Conservation (phyloP, 2,113 vertebrate species). For the Antennarius striatus region DNA sequence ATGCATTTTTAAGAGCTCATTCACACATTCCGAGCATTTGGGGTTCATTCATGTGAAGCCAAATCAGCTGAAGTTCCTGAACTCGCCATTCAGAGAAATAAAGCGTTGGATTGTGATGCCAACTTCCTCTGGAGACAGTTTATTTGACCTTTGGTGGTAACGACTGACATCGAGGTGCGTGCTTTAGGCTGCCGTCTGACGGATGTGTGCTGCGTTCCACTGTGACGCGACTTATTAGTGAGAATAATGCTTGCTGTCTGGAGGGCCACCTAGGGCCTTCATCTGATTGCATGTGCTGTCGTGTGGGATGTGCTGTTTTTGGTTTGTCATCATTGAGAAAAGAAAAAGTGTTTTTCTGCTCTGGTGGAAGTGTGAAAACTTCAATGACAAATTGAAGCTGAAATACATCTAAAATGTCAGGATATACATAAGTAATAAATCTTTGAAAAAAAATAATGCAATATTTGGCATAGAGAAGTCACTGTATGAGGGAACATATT, state of each 20-base stretch:
- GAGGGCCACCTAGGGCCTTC: conserved; percentile 41
- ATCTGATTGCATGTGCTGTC: conserved; percentile 32
- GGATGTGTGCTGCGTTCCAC: conserved; percentile 27
- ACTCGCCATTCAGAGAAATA: background rate
- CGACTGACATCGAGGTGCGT: background rate
- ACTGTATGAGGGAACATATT: no score
- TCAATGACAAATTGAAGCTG: conserved; percentile 12
- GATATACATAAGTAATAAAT: no score
- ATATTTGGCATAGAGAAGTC: no score
- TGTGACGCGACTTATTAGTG: conserved; percentile 65
- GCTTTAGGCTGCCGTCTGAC: conserved; percentile 34
- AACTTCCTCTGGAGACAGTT: conserved; percentile 2
- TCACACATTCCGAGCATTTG: background rate
- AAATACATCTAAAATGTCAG: background rate
- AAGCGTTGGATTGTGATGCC: background rate
- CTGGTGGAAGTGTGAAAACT: conserved; percentile 24
- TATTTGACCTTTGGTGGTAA: conserved; percentile 1
- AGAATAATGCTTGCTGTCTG: conserved; percentile 63
- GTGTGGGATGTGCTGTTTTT: conserved; percentile 41
- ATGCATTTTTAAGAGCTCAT: no score
- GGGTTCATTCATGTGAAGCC: background rate
- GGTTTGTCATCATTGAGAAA: conserved; percentile 47
- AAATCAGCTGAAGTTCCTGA: background rate
- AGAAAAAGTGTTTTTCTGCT: conserved; percentile 1
- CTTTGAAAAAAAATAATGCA: no score